Conservation (phyloP, 2,797 vertebrate species). For the Neomorphus geoffroyi region DNA sequence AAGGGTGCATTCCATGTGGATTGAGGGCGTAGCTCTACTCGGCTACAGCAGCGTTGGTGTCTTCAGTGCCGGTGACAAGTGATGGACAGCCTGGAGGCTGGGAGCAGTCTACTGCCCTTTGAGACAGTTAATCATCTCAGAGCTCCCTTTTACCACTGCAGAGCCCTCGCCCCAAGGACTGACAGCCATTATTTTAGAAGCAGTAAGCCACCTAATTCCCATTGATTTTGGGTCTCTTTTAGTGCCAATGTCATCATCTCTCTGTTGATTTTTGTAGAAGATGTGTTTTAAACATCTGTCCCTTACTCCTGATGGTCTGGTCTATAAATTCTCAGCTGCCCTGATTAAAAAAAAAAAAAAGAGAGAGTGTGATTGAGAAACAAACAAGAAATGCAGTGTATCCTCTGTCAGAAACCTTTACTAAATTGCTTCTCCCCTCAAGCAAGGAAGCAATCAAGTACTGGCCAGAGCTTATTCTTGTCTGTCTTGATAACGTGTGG, state of each 20-base stretch:
- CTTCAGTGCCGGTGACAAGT: not conserved
- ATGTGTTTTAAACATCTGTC: not conserved
- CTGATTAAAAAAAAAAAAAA: not conserved
- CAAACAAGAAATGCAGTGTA: not conserved
- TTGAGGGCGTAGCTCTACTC: not conserved
- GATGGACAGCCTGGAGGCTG: not conserved
- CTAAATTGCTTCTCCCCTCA: slow-evolving; percentile 2
- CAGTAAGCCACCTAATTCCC: not conserved
- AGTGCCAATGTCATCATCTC: not conserved
- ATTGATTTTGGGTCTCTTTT: not conserved
- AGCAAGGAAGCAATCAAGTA: slow-evolving; percentile 2
- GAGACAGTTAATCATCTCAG: not conserved
- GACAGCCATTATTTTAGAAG: not conserved
- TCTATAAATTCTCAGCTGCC: not conserved
- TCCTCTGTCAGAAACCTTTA: not conserved
- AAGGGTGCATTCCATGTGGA: fast-evolving
- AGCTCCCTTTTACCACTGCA: not conserved
- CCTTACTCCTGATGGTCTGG: not conserved
- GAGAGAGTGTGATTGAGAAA: not conserved
- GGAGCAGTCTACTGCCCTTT: not conserved
- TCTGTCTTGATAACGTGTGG: not conserved
- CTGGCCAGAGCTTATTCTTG: not conserved
- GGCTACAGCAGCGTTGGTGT: not conserved
- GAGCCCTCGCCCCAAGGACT: not conserved
- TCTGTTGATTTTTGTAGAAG: not conserved